Percentiles rank a stretch among this genome's conserved stretches.
Evolutionary conservation across 2,888 invertebrate genomes (phyloP).

Genomic region (Drosophila colorata): DNA sequence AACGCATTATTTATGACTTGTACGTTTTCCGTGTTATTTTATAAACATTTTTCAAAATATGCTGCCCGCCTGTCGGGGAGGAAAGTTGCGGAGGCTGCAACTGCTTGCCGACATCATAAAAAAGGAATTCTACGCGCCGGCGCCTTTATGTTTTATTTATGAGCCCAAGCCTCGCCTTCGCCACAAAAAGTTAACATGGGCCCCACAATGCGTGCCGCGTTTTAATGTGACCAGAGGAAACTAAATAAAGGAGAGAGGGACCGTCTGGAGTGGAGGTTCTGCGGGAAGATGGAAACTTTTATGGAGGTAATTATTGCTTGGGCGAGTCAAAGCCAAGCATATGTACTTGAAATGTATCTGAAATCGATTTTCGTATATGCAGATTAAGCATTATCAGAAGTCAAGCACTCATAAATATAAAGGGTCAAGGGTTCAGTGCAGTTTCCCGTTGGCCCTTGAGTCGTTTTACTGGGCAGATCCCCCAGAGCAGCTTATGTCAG

Average conservation of each 20-base stretch:
- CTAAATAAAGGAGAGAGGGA: too few relatives aligned
- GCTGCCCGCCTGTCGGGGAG: conserved; percentile 43
- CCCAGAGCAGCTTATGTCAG: conserved; percentile 45
- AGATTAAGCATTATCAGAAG: conserved; percentile 58
- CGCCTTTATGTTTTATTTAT: conserved; percentile 80
- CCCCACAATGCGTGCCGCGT: conserved; percentile 64
- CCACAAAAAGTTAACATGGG: conserved; percentile 60
- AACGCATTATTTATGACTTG: conserved; percentile 81
- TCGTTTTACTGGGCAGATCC: conserved; percentile 24
- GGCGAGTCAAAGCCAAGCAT: conserved; percentile 19
- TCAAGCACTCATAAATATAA: conserved; percentile 56
- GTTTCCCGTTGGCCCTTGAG: conserved; percentile 31
- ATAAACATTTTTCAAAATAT: conserved; percentile 80
- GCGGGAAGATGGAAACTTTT: conserved; percentile 43
- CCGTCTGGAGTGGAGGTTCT: conserved; percentile 9
- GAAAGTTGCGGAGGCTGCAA: conserved; percentile 48
- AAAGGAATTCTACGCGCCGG: conserved; percentile 63
- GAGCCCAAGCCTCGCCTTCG: conserved; percentile 57
- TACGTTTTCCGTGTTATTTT: conserved; percentile 77
- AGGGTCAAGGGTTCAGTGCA: conserved; percentile 62
- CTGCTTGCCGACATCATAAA: conserved; percentile 71
- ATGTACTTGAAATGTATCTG: conserved; percentile 25
- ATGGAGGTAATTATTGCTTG: conserved; percentile 47
- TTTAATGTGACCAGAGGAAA: conserved; percentile 59
- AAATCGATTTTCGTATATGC: conserved; percentile 58